Base-by-base conservation (phyloP, 2,888 invertebrate species). In the Sinelater perroti region DNA sequence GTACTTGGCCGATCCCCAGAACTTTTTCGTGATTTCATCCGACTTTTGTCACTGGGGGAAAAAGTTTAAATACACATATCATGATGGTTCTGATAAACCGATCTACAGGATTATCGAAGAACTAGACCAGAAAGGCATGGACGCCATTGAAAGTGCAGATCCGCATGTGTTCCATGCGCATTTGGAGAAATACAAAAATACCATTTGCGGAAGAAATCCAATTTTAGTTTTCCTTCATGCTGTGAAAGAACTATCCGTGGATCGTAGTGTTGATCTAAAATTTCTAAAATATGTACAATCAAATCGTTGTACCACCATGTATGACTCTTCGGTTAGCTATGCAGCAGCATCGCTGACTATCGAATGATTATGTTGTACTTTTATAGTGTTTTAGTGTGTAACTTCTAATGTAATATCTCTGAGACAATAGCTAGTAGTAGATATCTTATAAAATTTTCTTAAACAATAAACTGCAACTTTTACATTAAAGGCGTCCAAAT, bases 21-120 rank as follows among this genome's bases (percentile, higher is more conserved):
- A 92, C 75, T 79, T 94, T 60, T 90, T 97, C 79, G 88, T 97
- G 63, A 90, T 97, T 69, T 97, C 97, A 0, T 95, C 96, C 0
- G 97, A 97, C 79, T 97, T 98, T 80, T 98, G 97, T 74, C 97
- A 97, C 78, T 98, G 97, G 97, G 97, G 97, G 7, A 83, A 86
- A 50, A 81, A 92, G 44, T 93, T 93, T 78, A 83, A 89, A 16
- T 93, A 91, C 73, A 93, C 93, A 70, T 88, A 89, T 70, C 90
- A 92, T 70, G 83, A 85, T 68, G 17, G 5, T 4, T 81, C 84
- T 10, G 83, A 82, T 70, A 92, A 91, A 1, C 85, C 88, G 44
- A 93, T 97, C 65, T 85, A 93, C 76, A 89, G 95, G 78, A 93
- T 93, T 64, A 97, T 97, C 72, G 89, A 94, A 74, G 87, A 89